Evolutionary conservation across 2,113 vertebrate genomes (phyloP), one percentile per base, ranked within the genome.

Genomic region (Haliaeetus leucogaster): DNA sequence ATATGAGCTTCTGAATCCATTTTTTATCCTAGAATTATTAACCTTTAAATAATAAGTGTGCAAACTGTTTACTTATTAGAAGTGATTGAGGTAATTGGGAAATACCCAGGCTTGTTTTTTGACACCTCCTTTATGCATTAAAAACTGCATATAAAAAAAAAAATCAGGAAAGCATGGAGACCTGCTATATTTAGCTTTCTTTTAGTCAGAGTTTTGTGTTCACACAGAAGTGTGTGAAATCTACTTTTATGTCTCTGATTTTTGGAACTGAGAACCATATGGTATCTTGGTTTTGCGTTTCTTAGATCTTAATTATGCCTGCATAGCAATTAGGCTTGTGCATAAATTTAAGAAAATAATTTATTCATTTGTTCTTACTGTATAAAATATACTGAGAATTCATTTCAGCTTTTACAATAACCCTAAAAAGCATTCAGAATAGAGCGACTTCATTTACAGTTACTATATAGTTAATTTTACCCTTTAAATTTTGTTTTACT

Each of bases 251-350:
- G 89, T 59, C 68, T 97, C 82, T 85, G 90, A 42, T 86, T 97
- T 98, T 94, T 94, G 82, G 79, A 96, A 92, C 96, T 93, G 89
- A 96, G 95, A 97, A 94, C 93, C 97, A 89, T 97, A 94, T 97
- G 96, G 76, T 97, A 72, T 96, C 68, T 95, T 94, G 47, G 43
- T 94, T 98, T 98, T 97, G 86, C 84, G 81, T 96, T 97, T 97
- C 95, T 97, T 97, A 97, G 94, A 95, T 98, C 97, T 88, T 96
- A 97, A 95, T 97, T 96, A 84, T 62, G 89, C 76, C 52, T 97
- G 95, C 95, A 97, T 96, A 95, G 82, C 86, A 97, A 96, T 97
- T 97, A 97, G 61, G 27, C 58, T 96, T 93, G 66, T 93, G 73
- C 91, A 97, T 97, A 97, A 82, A 95, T 95, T 95, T 77, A 71